Evolutionary conservation across 2,797 vertebrate genomes (phyloP), one percentile per base, ranked within the genome.

Genomic region (Acanthornis magna): DNA sequence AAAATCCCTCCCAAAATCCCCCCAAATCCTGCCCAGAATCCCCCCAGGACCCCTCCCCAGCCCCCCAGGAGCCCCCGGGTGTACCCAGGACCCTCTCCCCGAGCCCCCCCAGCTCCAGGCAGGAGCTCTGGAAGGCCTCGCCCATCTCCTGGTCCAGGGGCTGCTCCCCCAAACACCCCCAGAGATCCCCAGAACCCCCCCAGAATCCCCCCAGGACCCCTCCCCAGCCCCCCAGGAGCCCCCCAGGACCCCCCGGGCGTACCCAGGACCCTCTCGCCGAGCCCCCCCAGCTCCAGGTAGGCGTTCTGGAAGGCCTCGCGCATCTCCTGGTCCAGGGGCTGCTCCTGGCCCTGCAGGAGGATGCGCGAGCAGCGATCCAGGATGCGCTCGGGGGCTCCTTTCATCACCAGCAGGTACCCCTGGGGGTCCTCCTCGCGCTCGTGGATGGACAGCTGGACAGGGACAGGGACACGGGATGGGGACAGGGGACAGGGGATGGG

Each of bases 301-400:
- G 45, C 45, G 45, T 47, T 47, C 42, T 65, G 62, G 42, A 65
- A 65, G 42, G 62, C 62, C 62, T 65, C 62, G 16, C 43, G 32
- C 67, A 71, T 40, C 67, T 53, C 67, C 67, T 71, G 36, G 51
- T 71, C 67, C 50, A 71, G 96, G 0, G 98, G 96, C 13, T 97
- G 80, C 97, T 99, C 98, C 96, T 99, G 97, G 45, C 99, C 99
- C 9, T 98, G 97, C 16, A 99, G 91, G 97, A 99, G 98, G 80
- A 99, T 99, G 85, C 96, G 97, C 66, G 98, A 98, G 97, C 99
- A 99, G 65, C 99, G 98, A 96, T 99, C 99, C 94, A 99, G 91
- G 96, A 99, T 99, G 82, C 99, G 98, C 96, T 99, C 99, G 0
- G 99, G 99, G 2, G 99, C 99, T 11, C 99, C 99, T 79, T 99